A percentile compares a stretch with the other conserved stretches of the same genome.
These are phyloP conservation scores for Artibeus lituratus DNA, from an alignment of 2,797 vertebrate genomes.

Conservation along the genomic window DNA sequence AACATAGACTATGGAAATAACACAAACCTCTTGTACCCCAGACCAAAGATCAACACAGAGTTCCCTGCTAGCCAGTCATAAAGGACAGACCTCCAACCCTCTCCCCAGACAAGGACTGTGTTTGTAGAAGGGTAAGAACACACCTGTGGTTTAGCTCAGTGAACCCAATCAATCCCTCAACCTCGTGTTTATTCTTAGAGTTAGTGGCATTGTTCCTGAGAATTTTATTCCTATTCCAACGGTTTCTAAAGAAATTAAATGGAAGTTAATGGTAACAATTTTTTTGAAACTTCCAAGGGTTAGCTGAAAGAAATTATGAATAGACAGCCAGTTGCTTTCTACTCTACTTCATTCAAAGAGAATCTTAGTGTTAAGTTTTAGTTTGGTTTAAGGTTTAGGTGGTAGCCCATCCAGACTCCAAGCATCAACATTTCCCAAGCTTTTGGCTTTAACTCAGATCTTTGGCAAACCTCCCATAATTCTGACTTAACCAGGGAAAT, in stretches of 20 bases:
- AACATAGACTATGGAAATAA: constrained; percentile 28
- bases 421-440: not conserved
- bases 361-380: not conserved
- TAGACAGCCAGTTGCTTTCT: not conserved
- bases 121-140: not conserved
- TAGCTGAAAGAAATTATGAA: not conserved
- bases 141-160: not conserved
- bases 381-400: not conserved
- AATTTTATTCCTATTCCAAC: not conserved
- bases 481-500: not conserved
- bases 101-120: not conserved
- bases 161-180: not conserved
- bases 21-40: constrained; percentile 20
- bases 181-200: not conserved
- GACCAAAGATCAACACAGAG: not conserved
- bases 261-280: not conserved
- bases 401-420: not conserved
- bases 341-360: not conserved
- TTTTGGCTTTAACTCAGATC: not conserved
- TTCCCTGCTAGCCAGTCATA: not conserved
- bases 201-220: not conserved
- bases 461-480: not conserved
- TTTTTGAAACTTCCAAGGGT: not conserved
- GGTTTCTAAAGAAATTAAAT: not conserved
- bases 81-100: not conserved